phyloP scores from a whole-genome alignment of 2,797 vertebrate species.

The Scolopax rusticola region DNA sequence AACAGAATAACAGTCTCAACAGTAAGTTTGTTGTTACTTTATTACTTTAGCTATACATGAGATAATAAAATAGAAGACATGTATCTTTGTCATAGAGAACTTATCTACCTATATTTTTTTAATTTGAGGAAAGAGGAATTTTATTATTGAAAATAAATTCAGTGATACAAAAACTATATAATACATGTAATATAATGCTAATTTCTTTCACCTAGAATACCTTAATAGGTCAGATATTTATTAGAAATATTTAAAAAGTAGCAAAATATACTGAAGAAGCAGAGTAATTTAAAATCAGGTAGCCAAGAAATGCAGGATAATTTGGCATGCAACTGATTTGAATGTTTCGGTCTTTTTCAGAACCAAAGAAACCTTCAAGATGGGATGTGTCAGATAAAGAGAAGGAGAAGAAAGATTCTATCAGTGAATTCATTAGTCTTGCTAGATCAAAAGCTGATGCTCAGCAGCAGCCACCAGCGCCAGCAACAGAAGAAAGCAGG shows the following conservation, averaged over 20 bases:
- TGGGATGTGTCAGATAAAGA: conserved; percentile 88
- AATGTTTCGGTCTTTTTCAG: conserved; percentile 51
- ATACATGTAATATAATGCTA: background rate
- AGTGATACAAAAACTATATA: background rate
- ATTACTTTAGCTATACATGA: background rate
- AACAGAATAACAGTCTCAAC: conserved; percentile 11
- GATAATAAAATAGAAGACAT: background rate
- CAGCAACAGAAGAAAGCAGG: background rate
- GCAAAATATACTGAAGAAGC: background rate
- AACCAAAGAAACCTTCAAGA: conserved; percentile 85
- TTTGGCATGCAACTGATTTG: background rate
- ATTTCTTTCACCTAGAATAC: background rate
- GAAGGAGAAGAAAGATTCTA: conserved; percentile 80
- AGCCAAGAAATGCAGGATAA: background rate
- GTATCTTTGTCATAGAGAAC: background rate
- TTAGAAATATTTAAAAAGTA: background rate
- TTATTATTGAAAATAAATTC: background rate
- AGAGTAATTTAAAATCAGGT: background rate
- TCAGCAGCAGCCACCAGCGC: conserved; percentile 57
- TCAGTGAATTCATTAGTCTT: conserved; percentile 82
- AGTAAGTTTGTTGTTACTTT: conserved; percentile 71
- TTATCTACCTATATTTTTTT: background rate
- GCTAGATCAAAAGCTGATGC: conserved; percentile 77
- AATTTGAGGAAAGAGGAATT: background rate
- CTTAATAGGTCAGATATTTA: background rate